Conservation (phyloP, 2,113 vertebrate species). For the Sapajus apella region DNA sequence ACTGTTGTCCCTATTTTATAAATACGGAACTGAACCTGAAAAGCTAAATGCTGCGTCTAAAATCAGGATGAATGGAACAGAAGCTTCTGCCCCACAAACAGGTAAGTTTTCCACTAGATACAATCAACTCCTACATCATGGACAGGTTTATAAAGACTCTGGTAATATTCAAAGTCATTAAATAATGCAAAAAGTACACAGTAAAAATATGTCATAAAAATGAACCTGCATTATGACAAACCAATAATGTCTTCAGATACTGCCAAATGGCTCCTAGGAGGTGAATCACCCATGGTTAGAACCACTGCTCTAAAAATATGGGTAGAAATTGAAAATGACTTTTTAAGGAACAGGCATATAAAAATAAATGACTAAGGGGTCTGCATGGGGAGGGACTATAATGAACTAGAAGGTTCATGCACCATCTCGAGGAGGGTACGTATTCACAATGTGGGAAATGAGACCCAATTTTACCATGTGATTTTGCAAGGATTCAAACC, state of each 20-base stretch:
- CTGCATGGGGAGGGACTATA: accelerated
- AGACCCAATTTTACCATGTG: not conserved
- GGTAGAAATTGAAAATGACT: not conserved
- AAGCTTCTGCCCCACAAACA: not conserved
- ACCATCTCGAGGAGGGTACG: not conserved
- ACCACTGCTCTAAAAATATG: not conserved
- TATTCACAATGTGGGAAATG: not conserved
- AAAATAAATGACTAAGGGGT: not conserved
- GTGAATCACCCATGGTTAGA: not conserved
- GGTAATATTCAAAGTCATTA: not conserved
- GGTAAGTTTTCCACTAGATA: not conserved
- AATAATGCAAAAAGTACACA: not conserved
- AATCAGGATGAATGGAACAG: not conserved
- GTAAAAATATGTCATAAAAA: not conserved
- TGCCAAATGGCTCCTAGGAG: not conserved
- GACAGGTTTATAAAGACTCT: not conserved
- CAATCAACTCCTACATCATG: too few species aligned
- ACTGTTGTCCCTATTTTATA: not conserved
- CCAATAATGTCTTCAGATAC: not conserved
- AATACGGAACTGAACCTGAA: not conserved
- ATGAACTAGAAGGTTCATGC: not conserved
- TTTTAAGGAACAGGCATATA: not conserved
- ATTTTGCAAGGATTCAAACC: not conserved
- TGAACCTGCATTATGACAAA: not conserved
- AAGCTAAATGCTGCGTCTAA: not conserved